Conservation (phyloP, 2,888 invertebrate genomes). For the Thalpophila matura region DNA sequence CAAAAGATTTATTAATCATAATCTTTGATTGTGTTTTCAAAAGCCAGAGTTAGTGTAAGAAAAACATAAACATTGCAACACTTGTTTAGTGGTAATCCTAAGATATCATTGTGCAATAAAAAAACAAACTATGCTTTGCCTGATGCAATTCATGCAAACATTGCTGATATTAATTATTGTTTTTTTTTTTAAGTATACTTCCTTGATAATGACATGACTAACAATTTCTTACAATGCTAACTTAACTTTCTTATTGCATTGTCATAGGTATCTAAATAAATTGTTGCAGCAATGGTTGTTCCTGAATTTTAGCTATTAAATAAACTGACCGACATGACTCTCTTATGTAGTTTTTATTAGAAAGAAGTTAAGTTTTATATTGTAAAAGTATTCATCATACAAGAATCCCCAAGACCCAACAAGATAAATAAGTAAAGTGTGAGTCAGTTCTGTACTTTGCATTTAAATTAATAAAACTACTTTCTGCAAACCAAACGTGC, state of each 20-base stretch:
- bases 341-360: not conserved
- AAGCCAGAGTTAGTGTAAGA: not conserved
- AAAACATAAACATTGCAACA: constrained; percentile 20
- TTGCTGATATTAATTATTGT: not conserved
- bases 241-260: too few species aligned
- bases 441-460: constrained; percentile 52
- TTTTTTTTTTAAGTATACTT: not conserved
- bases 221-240: too few species aligned
- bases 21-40: not conserved
- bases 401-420: constrained; percentile 26
- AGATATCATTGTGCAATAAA: constrained; percentile 39
- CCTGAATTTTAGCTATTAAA: too few species aligned
- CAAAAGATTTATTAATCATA: not conserved
- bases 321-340: too few species aligned
- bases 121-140: constrained; percentile 8
- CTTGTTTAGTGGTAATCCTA: constrained; percentile 18
- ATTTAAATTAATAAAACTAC: constrained; percentile 68
- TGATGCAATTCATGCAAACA: constrained; percentile 39
- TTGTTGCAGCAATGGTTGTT: too few species aligned
- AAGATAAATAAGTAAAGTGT: constrained; percentile 27
- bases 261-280: too few species aligned
- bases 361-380: not conserved
- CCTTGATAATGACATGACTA: not conserved
- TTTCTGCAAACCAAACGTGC: too few species aligned
- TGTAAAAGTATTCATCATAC: constrained; percentile 11